Conservation (phyloP, 2,113 vertebrate genomes). For the Collichthys lucidus region DNA sequence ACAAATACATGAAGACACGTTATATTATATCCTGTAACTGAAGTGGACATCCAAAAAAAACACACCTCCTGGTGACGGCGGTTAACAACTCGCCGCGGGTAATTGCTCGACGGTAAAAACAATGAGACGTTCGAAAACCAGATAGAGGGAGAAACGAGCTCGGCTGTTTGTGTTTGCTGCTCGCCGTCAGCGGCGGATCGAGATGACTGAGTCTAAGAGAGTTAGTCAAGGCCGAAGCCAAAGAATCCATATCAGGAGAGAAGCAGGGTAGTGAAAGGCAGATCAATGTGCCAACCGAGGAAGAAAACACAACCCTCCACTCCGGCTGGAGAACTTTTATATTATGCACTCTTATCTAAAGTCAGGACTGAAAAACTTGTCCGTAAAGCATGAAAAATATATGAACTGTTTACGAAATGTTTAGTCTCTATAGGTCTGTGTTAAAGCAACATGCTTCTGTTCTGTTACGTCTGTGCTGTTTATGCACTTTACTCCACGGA, state of each 20-base stretch:
- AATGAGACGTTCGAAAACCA: slow-evolving; percentile 12
- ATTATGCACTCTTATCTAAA: slow-evolving; percentile 23
- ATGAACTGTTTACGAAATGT: not conserved
- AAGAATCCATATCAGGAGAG: slow-evolving; percentile 67
- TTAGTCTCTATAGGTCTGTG: not conserved
- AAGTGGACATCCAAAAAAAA: slow-evolving; percentile 22
- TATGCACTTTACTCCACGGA: slow-evolving; percentile 8
- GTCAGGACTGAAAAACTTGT: slow-evolving; percentile 29
- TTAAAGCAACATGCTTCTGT: slow-evolving; percentile 16
- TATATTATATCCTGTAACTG: not conserved
- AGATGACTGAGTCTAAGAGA: slow-evolving; percentile 54
- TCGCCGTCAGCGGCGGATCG: slow-evolving; percentile 49
- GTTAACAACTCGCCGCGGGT: slow-evolving; percentile 2
- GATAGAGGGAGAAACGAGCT: slow-evolving; percentile 9
- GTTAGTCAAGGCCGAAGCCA: slow-evolving; percentile 62
- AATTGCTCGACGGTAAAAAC: slow-evolving; percentile 48
- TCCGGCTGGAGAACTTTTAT: slow-evolving; percentile 22
- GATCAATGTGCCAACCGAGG: slow-evolving; percentile 63
- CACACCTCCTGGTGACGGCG: not conserved
- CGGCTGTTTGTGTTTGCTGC: slow-evolving; percentile 51
- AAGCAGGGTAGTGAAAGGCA: slow-evolving; percentile 55
- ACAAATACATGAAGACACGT: slow-evolving; percentile 15
- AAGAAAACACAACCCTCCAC: slow-evolving; percentile 24
- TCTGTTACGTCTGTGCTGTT: not conserved
- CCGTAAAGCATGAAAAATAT: not conserved